phyloP scores from a whole-genome alignment of 2,113 vertebrate genomes.

The Pituophis catenifer region DNA sequence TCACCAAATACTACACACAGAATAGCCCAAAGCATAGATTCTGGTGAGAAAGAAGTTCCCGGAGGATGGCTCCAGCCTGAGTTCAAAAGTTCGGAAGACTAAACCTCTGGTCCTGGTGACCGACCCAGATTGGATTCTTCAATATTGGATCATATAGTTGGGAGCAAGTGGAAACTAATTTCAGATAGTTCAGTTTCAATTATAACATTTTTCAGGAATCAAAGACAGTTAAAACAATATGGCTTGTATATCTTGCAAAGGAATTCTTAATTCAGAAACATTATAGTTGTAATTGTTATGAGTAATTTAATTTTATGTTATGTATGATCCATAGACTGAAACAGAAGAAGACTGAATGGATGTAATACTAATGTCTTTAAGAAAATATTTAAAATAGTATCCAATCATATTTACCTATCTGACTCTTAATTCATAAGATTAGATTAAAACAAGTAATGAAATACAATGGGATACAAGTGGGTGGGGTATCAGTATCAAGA shows the following conservation, averaged over 20 bases:
- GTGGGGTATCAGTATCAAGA: neutral
- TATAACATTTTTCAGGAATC: conserved; percentile 12
- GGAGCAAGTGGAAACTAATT: conserved; percentile 30
- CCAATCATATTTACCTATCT: conserved; percentile 5
- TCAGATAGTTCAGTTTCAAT: conserved; percentile 30
- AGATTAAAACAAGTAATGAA: conserved; percentile 20
- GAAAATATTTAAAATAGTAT: conserved; percentile 8
- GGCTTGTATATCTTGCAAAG: conserved; percentile 35
- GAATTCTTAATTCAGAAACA: conserved; percentile 32
- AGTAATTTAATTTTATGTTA: conserved; percentile 14
- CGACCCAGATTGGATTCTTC: neutral
- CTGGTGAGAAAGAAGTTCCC: neutral
- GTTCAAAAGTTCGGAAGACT: neutral
- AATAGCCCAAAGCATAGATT: neutral
- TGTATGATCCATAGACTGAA: conserved; percentile 27
- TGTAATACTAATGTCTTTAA: conserved; percentile 45
- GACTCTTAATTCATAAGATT: conserved; percentile 43
- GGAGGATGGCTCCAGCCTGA: neutral
- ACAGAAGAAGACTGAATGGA: conserved; percentile 41
- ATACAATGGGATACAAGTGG: neutral
- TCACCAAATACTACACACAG: neutral
- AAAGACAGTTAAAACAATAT: conserved; percentile 16
- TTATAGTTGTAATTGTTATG: conserved; percentile 11
- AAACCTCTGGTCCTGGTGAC: neutral
- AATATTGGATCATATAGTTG: neutral